Base-by-base conservation (phyloP, 1,140 invertebrate species). In the Maconellicoccus hirsutus region DNA sequence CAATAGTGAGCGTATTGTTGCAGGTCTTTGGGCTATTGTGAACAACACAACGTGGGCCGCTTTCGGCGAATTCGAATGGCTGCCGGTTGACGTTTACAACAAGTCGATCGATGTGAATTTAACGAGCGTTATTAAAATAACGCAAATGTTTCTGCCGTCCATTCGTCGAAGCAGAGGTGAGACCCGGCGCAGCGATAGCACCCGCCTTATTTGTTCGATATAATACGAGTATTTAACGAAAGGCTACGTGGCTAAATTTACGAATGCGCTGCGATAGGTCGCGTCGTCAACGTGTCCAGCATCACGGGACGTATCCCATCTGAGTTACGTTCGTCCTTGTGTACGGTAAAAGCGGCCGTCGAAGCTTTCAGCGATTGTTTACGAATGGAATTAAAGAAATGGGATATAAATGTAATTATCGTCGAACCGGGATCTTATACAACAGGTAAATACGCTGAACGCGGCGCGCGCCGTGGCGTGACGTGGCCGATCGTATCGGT, bases 31-130 rank as follows among this genome's bases (percentile, higher is more conserved):
- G 92, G 91, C 90, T 14, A 81, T 96, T 39, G 87, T 96, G 7
- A 93, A 96, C 80, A 92, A 92, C 75, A 91, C 92, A 70, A 89
- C 91, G 25, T 91, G 91, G 85, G 87, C 91, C 75, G 88, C 90
- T 21, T 85, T 93, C 69, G 93, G 93, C 0, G 91, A 94, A 81
- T 86, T 94, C 71, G 93, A 96, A 81, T 92, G 90, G 90, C 85
- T 92, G 71, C 89, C 90, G 52, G 84, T 87, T 74, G 83, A 84
- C 1, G 86, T 89, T 70, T 85, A 90, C 75, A 85, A 86, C 75
- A 84, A 86, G 76, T 86, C 89, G 27, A 83, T 87, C 77, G 87
- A 91, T 70, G 83, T 90, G 70, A 90, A 94, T 82, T 82, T 92
- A 74, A 80, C 92, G 59, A 87, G 87, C 77, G 74, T 77, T 12